A percentile compares a stretch with the other conserved stretches of the same genome.
phyloP scores from a whole-genome alignment of 2,888 invertebrate genomes.

The Aphidoletes aphidimyza region DNA sequence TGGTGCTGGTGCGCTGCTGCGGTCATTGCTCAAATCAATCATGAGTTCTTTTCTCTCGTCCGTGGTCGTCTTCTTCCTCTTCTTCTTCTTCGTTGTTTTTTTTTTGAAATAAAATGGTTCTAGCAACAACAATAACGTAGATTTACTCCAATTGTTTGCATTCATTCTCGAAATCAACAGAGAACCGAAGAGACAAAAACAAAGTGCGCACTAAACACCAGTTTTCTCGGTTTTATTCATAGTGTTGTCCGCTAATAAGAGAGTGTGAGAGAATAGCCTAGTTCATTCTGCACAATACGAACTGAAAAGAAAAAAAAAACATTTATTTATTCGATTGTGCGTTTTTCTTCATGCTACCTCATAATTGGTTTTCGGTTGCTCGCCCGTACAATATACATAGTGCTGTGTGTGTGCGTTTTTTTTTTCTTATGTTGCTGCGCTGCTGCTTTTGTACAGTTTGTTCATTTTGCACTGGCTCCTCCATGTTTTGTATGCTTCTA shows the following conservation, averaged over 20 bases:
- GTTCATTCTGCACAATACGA: not conserved
- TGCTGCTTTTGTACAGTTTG: no score
- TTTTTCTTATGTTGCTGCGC: no score
- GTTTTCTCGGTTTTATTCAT: not conserved
- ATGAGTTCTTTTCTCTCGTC: no score
- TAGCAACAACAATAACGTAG: no score
- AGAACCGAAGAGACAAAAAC: not conserved
- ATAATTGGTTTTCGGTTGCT: not conserved
- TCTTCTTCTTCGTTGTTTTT: no score
- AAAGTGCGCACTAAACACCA: constrained; percentile 13
- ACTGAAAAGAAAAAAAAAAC: no score
- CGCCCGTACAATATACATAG: not conserved
- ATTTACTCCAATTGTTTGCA: no score
- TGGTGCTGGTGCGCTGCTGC: no score
- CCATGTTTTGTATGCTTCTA: no score
- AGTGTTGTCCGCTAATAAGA: not conserved
- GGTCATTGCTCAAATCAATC: no score
- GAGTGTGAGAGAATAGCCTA: not conserved
- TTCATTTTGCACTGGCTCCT: not conserved
- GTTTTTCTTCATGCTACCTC: not conserved
- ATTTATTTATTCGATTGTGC: not conserved
- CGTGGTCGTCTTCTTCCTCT: no score
- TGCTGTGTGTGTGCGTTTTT: not conserved
- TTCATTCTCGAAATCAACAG: not conserved
- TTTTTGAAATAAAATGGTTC: no score